These are phyloP conservation scores for Ceratitis capitata DNA, from an alignment of 1,140 invertebrate species.

Conservation along the genomic window DNA sequence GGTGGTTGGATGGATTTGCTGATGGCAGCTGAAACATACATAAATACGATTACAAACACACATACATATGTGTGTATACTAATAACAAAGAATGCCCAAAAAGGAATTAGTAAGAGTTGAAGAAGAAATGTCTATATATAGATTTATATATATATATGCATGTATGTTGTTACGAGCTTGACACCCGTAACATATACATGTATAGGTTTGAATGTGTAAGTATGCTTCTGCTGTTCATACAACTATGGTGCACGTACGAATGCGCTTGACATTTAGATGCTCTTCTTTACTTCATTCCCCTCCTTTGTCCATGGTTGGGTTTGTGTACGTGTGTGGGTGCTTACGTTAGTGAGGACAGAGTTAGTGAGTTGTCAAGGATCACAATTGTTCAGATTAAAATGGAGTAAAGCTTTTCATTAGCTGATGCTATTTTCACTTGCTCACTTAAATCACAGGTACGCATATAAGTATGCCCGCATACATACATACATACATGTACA, in stretches of 20 bases:
- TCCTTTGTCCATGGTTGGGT: no score
- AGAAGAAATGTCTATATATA: no score
- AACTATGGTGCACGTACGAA: neutral
- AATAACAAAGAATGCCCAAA: no score
- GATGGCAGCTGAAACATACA: neutral
- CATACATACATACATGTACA: neutral
- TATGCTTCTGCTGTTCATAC: neutral
- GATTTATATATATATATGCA: no score
- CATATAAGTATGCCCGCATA: neutral
- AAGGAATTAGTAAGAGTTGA: no score
- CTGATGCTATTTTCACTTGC: constrained; percentile 11
- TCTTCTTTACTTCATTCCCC: no score
- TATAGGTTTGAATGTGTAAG: neutral
- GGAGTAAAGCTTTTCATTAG: constrained; percentile 17
- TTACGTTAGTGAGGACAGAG: neutral
- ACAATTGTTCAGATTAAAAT: constrained; percentile 19
- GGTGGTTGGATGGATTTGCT: neutral
- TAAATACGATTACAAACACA: no score
- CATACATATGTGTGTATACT: no score
- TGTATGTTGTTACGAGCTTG: no score
- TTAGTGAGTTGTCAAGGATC: neutral
- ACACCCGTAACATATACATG: neutral
- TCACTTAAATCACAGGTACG: neutral
- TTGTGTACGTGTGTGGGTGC: no score
- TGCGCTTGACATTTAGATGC: constrained; percentile 6